These are phyloP conservation scores for Terrapene triunguis DNA, from an alignment of 2,113 vertebrate genomes.

Conservation along the genomic window DNA sequence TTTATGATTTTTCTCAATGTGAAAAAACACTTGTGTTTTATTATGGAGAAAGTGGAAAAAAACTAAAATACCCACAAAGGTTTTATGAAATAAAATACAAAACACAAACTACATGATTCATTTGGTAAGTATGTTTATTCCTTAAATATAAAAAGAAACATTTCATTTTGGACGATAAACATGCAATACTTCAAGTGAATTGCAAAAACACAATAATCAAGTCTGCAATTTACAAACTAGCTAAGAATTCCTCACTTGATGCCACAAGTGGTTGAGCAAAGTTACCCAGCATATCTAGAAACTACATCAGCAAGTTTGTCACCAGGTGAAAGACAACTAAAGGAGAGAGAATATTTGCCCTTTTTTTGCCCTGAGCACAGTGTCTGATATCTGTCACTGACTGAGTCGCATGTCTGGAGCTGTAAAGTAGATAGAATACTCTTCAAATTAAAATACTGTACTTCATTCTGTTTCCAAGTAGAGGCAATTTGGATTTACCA, in stretches of 20 bases:
- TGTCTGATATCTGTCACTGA: not conserved
- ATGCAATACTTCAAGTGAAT: not conserved
- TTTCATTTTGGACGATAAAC: not conserved
- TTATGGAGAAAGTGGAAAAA: not conserved
- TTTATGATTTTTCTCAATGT: too few species aligned
- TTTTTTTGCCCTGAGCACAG: not conserved
- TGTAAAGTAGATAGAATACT: not conserved
- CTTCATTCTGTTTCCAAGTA: not conserved
- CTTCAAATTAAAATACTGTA: not conserved
- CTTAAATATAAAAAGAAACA: too few species aligned
- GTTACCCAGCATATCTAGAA: not conserved
- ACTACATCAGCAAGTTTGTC: not conserved
- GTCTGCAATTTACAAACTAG: not conserved
- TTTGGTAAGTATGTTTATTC: not conserved
- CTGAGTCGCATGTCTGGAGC: not conserved
- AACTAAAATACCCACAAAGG: not conserved
- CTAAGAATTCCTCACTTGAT: not conserved
- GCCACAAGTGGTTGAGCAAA: not conserved
- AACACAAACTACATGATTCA: not conserved
- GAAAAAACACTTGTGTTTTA: too few species aligned
- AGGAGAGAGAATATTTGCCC: not conserved
- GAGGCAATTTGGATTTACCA: not conserved
- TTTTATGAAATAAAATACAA: too few species aligned
- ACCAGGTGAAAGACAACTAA: not conserved
- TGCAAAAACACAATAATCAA: not conserved